Evolutionary conservation across 2,888 invertebrate species (phyloP), one percentile per base, ranked within the genome.

Genomic region (Drosophila testacea): DNA sequence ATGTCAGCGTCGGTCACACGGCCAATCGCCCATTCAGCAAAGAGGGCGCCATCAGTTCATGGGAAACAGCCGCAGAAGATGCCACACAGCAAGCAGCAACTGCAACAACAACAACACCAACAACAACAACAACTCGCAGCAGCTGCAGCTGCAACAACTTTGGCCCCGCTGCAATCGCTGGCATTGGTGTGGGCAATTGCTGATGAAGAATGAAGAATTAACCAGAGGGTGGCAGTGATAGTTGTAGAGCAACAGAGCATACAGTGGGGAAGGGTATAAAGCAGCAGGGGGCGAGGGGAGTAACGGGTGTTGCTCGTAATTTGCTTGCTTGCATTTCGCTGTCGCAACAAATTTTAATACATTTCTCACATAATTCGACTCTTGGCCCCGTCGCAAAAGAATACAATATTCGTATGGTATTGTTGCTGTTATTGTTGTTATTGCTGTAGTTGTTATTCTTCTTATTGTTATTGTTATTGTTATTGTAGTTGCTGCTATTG

Each of bases 11-110:
- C 75, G 81, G 80, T 82, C 86, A 79, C 85, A 82, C 80, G 79
- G 70, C 83, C 84, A 68, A 66, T 64, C 76, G 62, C 50, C 70
- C 59, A 69, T 56, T 70, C 79, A 74, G 72, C 66, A 72, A 51
- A 61, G 80, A 77, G 89, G 89, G 83, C 89, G 84, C 87, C 85
- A 73, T 66, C 82, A 54, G 83, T 87, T 89, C 89, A 83, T 87
- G 89, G 82, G 89, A 83, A 88, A 67, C 74, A 67, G 62, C 81
- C 47, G 69, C 79, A 81, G 63, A 88, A 86, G 87, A 88, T 86
- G 82, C 87, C 82, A 86, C 82, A 84, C 82, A 87, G 57, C 60
- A 59, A 79, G 64, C 59, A 63, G 44, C 57, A 62, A 10, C 42
- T 42, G 9, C 61, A 55, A 5, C 59, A 57, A 39, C 71, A 46